Conservation (phyloP, 2,797 vertebrate genomes). For the Neostethus bicornis region DNA sequence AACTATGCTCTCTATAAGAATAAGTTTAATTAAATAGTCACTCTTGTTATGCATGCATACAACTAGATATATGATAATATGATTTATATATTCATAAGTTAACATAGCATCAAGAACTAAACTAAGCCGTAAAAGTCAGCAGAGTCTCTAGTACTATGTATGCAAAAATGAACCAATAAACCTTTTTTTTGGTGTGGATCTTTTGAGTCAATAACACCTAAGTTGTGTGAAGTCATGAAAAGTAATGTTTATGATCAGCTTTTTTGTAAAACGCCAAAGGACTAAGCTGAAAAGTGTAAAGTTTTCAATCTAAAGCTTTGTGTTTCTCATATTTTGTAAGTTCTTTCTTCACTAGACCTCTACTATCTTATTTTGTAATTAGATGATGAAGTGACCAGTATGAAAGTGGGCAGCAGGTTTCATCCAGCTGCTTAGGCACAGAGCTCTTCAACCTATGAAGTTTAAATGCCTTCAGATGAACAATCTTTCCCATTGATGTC, state of each 20-base stretch:
- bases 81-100: conserved; percentile 29
- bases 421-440: conserved; percentile 40
- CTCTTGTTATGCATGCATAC: conserved; percentile 44
- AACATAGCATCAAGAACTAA: conserved; percentile 36
- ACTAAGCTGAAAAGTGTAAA: background rate
- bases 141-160: conserved; percentile 23
- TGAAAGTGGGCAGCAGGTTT: conserved; percentile 39
- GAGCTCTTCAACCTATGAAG: conserved; percentile 34
- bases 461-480: conserved; percentile 28
- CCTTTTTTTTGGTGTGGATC: conserved; percentile 7
- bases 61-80: conserved; percentile 29
- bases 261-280: background rate
- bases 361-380: conserved; percentile 18
- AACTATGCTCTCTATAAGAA: conserved; percentile 11
- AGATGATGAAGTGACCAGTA: conserved; percentile 33
- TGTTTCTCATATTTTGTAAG: conserved; percentile 6
- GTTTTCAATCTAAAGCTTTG: conserved; percentile 5
- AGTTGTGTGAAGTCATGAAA: background rate
- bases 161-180: conserved; percentile 1
- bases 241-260: background rate
- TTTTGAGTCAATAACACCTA: background rate
- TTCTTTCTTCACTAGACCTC: conserved; percentile 26
- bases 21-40: conserved; percentile 30
- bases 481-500: conserved; percentile 44
- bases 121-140: conserved; percentile 19